These are phyloP conservation scores for Leuciscus waleckii DNA, from an alignment of 2,797 vertebrate species.

Conservation along the genomic window DNA sequence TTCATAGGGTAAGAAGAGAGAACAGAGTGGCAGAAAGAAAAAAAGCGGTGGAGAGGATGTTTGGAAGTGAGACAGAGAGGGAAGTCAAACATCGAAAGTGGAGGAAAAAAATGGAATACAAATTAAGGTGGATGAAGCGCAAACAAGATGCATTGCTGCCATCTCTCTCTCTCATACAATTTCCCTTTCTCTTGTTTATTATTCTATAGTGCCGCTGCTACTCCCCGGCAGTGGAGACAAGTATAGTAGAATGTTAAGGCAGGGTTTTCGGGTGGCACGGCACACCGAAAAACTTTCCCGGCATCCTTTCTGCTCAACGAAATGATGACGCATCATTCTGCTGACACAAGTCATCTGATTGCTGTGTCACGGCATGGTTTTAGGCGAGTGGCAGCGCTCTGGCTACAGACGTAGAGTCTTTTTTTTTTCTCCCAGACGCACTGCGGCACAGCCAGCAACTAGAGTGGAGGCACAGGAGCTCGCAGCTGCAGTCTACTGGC, in stretches of 20 bases:
- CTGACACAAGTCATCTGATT: conserved; percentile 87
- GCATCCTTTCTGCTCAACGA: conserved; percentile 59
- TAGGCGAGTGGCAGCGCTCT: conserved; percentile 56
- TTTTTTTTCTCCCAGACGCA: conserved; percentile 78
- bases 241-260: conserved; percentile 4
- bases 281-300: conserved; percentile 56
- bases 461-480: conserved; percentile 69
- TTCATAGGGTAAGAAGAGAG: conserved; percentile 1
- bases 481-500: conserved; percentile 67
- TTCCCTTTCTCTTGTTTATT: conserved; percentile 25
- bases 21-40: conserved; percentile 28
- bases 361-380: conserved; percentile 82
- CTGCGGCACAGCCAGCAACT: conserved; percentile 79
- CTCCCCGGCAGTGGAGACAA: neutral
- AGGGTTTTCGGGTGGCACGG: conserved; percentile 38
- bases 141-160: neutral
- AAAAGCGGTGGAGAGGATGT: too few relatives aligned
- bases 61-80: conserved; percentile 5
- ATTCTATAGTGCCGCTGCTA: neutral
- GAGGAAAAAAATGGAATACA: neutral
- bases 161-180: neutral
- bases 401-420: conserved; percentile 57
- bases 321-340: conserved; percentile 78
- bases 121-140: conserved; percentile 14
- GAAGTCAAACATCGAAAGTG: neutral